Conservation (phyloP, 1,140 invertebrate species). For the Brachionus manjavacas region DNA sequence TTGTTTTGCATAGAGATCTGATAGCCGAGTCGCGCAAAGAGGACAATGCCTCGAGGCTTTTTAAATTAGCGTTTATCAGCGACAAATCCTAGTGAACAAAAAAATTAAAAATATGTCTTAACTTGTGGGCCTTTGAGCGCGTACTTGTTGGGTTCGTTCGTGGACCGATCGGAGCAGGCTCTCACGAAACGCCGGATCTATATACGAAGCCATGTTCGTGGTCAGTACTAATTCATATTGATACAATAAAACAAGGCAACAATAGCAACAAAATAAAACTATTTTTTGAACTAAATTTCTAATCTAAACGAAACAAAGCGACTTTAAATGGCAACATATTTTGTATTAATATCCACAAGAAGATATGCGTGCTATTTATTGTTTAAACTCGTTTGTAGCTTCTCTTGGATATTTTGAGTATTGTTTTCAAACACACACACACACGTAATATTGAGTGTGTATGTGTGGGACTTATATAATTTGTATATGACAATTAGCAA, state of each 20-base stretch:
- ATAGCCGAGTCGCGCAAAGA: slow-evolving; percentile 68
- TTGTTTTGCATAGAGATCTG: slow-evolving; percentile 66
- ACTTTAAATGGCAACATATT: slow-evolving; percentile 26
- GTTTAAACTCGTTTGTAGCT: slow-evolving; percentile 3
- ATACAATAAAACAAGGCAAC: background rate
- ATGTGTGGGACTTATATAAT: background rate
- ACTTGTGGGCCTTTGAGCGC: background rate
- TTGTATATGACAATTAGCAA: slow-evolving; percentile 18
- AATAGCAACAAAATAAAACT: background rate
- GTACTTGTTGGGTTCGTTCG: slow-evolving; percentile 14
- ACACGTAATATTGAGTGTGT: background rate
- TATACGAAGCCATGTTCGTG: slow-evolving; percentile 38
- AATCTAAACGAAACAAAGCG: background rate
- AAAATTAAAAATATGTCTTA: background rate
- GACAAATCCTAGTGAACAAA: slow-evolving; percentile 65
- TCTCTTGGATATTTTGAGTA: background rate
- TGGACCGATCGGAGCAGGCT: background rate
- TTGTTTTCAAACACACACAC: background rate
- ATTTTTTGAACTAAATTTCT: background rate
- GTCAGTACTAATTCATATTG: background rate
- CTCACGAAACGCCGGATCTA: slow-evolving; percentile 36
- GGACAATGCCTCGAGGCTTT: slow-evolving; percentile 69
- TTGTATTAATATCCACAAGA: slow-evolving; percentile 19
- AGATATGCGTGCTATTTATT: slow-evolving; percentile 31
- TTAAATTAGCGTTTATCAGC: slow-evolving; percentile 70